phyloP scores from a whole-genome alignment of 2,888 invertebrate genomes.

The Dynastes maya region DNA sequence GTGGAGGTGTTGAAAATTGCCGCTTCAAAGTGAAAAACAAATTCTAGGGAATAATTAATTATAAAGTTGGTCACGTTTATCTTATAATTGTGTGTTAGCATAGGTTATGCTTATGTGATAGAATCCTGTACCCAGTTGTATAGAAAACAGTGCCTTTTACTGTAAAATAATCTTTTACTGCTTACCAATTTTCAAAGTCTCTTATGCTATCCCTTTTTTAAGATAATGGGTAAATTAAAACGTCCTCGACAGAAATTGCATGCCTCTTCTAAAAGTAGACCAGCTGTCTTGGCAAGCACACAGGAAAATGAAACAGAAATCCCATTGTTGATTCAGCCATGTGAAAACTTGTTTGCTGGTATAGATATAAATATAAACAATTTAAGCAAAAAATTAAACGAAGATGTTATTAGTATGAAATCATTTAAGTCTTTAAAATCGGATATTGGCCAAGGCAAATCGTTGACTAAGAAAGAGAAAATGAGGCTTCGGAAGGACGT shows the following conservation, averaged over 20 bases:
- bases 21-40: too few relatives aligned
- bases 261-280: slow-evolving; percentile 10
- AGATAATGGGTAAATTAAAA: slow-evolving; percentile 45
- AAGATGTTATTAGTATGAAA: slow-evolving; percentile 62
- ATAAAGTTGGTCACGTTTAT: too few relatives aligned
- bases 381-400: slow-evolving; percentile 57
- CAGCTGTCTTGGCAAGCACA: not conserved
- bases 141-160: too few relatives aligned
- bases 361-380: slow-evolving; percentile 58
- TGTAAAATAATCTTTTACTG: too few relatives aligned
- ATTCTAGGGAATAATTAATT: too few relatives aligned
- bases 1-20: too few relatives aligned
- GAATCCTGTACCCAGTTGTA: too few relatives aligned
- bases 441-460: slow-evolving; percentile 55
- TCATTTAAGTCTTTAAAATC: slow-evolving; percentile 64
- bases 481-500: slow-evolving; percentile 61
- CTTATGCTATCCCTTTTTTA: not conserved
- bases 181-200: too few relatives aligned
- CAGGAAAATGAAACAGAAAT: slow-evolving; percentile 12
- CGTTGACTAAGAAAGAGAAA: slow-evolving; percentile 65
- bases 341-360: slow-evolving; percentile 59
- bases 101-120: too few relatives aligned
- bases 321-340: slow-evolving; percentile 46
- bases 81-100: too few relatives aligned
- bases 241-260: slow-evolving; percentile 45